Base-by-base conservation (phyloP, 1,140 invertebrate genomes). In the Hyles vespertilio region DNA sequence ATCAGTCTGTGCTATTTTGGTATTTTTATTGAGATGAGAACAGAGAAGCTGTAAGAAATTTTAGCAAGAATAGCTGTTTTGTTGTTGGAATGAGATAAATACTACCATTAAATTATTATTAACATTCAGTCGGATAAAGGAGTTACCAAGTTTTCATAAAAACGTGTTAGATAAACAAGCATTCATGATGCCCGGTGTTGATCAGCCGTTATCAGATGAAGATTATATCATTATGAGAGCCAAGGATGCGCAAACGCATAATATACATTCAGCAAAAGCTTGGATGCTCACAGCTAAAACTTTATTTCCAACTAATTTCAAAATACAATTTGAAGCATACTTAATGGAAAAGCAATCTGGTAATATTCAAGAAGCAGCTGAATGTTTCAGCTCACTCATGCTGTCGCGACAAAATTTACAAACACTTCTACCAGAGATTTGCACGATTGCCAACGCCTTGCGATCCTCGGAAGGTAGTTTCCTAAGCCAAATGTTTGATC, bases 271-370 rank as follows among this genome's bases (percentile, higher is more conserved):
- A 40, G 95, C 96, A 1, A 97, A 97, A 91, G 94, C 96, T 22
- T 97, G 96, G 96, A 93, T 97, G 87, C 92, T 97, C n/a, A 97
- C 95, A 6, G 96, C 96, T 0, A 96, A 95, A 91, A 95, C 94
- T 6, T 90, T 97, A 59, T 96, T 94, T 91, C 96, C 96, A 0
- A 92, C 94, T 40, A 96, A 96, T 79, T 96, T 96, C 74, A 93
- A 93, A 71, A 93, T 97, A 49, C 95, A 97, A 86, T 95, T 95
- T 84, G 94, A 96, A 90, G 94, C 95, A 0, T 97, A 96, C 75
- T 81, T 92, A 53, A 92, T 96, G 70, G 95, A 96, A 74, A 96
- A 96, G 80, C 89, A 93, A 60, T 93, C 93, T 3, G 93, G 92
- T 66, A 95, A 96, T 89, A 91, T 94, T 3, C 93, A 94, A 71